A percentile compares a stretch with the other conserved stretches of the same genome.
Conservation (phyloP, 2,797 vertebrate species). For the Pseudotriccus pelzelni region DNA sequence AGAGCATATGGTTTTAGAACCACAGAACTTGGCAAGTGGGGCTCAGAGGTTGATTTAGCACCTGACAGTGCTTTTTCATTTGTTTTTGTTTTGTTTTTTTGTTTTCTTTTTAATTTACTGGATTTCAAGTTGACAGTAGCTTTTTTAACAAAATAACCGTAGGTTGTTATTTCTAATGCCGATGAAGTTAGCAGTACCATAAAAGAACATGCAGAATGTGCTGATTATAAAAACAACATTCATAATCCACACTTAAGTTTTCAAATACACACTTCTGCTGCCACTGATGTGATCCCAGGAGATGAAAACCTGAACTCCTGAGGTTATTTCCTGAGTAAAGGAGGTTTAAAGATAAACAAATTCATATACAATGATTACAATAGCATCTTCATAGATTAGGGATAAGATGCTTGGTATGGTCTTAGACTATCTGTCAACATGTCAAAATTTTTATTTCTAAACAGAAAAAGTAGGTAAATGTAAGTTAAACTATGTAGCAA, state of each 20-base stretch:
- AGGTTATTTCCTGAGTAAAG: constrained; percentile 36
- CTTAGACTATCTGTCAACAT: constrained; percentile 13
- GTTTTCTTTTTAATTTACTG: constrained; percentile 14
- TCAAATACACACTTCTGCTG: not conserved
- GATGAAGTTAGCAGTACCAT: not conserved
- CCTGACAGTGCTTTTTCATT: constrained; percentile 19
- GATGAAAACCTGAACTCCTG: not conserved
- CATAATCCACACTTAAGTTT: constrained; percentile 5
- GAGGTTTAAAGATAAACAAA: constrained; percentile 30
- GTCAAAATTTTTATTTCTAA: constrained; percentile 50
- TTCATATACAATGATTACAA: not conserved
- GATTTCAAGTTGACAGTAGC: constrained; percentile 13
- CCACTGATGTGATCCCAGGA: constrained; percentile 5
- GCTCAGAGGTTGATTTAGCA: constrained; percentile 7
- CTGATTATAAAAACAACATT: not conserved
- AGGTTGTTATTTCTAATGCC: not conserved
- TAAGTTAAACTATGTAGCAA: not conserved
- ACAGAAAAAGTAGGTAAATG: constrained; percentile 9
- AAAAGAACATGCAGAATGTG: not conserved
- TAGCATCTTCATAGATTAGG: constrained; percentile 8
- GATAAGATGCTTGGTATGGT: not conserved
- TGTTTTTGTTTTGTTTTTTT: not conserved
- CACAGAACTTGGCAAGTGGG: not conserved
- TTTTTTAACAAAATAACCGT: constrained; percentile 20
- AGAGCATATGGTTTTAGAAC: constrained; percentile 19